Evolutionary conservation across 1,140 invertebrate species (phyloP).

Genomic region (Venustaconcha ellipsiformis): DNA sequence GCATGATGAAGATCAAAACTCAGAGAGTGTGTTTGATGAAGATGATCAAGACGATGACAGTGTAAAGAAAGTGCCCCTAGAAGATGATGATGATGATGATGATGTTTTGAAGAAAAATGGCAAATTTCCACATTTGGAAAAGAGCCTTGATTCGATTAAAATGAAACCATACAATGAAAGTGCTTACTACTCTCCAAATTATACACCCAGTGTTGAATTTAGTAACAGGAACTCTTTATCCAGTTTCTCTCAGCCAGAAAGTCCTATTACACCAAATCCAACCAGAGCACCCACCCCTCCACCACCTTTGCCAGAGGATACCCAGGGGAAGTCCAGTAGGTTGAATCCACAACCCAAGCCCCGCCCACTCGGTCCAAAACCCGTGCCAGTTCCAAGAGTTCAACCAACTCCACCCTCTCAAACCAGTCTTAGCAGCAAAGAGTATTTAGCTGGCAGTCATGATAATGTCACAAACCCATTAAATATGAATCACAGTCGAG

Average conservation of each 20-base stretch:
- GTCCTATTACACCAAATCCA: constrained; percentile 1
- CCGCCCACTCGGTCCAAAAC: constrained; percentile 6
- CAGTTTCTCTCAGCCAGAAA: constrained; percentile 47
- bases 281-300: constrained; percentile 31
- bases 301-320: constrained; percentile 32
- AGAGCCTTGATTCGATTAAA: constrained; percentile 40
- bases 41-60: constrained; percentile 33
- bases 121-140: constrained; percentile 42
- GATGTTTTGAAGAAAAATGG: constrained; percentile 26
- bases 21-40: constrained; percentile 12
- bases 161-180: constrained; percentile 35
- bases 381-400: constrained; percentile 25
- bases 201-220: constrained; percentile 35
- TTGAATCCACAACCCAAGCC: constrained; percentile 1
- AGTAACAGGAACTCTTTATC: constrained; percentile 35
- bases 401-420: constrained; percentile 36
- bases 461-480: constrained; percentile 23
- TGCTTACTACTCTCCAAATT: constrained; percentile 24
- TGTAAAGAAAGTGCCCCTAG: constrained; percentile 7
- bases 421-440: constrained; percentile 30
- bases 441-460: constrained; percentile 2
- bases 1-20: constrained; percentile 39
- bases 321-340: constrained; percentile 7
- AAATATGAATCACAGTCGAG: constrained; percentile 29
- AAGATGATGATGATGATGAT: constrained; percentile 39